These are phyloP conservation scores for Enteromius argenteus DNA, from an alignment of 2,797 vertebrate genomes.

Conservation along the genomic window DNA sequence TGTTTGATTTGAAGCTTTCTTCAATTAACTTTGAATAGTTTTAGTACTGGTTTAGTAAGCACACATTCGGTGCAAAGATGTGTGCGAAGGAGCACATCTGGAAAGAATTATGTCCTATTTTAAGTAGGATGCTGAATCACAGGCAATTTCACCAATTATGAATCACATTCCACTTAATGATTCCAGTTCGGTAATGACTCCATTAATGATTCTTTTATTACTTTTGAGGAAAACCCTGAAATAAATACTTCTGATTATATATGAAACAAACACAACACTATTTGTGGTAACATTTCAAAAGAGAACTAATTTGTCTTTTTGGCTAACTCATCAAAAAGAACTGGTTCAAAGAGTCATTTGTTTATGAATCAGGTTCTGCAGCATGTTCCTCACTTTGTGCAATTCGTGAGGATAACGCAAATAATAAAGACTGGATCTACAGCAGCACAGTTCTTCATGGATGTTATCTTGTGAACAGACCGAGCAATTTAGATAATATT, in stretches of 20 bases:
- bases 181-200: neutral
- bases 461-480: neutral
- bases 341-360: neutral
- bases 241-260: neutral
- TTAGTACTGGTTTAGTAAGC: neutral
- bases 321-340: neutral
- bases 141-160: constrained; percentile 3
- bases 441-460: neutral
- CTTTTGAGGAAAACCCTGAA: constrained; percentile 8
- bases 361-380: neutral
- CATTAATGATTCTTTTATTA: constrained; percentile 4
- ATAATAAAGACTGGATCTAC: neutral
- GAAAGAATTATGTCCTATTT: constrained; percentile 1
- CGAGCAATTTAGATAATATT: neutral
- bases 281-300: neutral
- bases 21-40: neutral
- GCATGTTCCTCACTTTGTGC: neutral
- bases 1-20: neutral
- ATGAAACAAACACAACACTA: neutral
- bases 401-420: neutral
- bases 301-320: neutral
- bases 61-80: neutral
- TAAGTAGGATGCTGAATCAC: neutral
- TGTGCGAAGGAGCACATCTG: neutral
- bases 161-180: constrained; percentile 18